Evolutionary conservation across 2,888 invertebrate genomes (phyloP).

Genomic region (Apodemia hepburni): DNA sequence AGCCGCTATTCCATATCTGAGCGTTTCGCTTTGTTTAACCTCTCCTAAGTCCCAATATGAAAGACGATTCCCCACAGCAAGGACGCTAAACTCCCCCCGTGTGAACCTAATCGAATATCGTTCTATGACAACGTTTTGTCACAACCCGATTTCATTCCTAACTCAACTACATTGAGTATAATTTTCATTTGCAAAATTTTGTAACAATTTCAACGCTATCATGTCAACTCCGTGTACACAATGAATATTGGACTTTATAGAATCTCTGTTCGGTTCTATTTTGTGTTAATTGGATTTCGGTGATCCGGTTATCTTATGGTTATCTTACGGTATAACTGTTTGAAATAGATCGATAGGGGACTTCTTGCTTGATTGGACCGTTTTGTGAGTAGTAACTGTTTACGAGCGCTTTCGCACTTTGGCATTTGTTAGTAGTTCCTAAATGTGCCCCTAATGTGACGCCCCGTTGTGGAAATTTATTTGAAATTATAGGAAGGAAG

Average conservation of each 20-base stretch:
- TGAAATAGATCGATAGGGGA: background rate
- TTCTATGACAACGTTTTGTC: conserved; percentile 38
- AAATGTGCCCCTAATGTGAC: no score
- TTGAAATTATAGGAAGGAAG: no score
- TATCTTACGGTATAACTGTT: conserved; percentile 9
- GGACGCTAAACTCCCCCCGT: conserved; percentile 42
- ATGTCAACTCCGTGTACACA: conserved; percentile 37
- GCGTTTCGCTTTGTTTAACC: conserved; percentile 41
- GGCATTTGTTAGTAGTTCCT: no score
- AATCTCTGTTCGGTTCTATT: conserved; percentile 38
- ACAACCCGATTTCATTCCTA: conserved; percentile 48
- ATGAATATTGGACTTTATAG: conserved; percentile 52
- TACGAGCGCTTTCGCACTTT: background rate
- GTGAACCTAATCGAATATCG: conserved; percentile 38
- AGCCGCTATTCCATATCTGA: conserved; percentile 30
- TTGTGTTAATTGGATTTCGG: conserved; percentile 15
- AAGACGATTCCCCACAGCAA: conserved; percentile 51
- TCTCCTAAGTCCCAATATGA: conserved; percentile 53
- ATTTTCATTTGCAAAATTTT: conserved; percentile 20
- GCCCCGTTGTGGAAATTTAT: no score
- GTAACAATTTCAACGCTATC: conserved; percentile 22
- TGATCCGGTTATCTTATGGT: conserved; percentile 14
- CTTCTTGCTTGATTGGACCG: background rate
- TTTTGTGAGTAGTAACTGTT: background rate
- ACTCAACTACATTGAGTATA: conserved; percentile 37